Percentiles rank a stretch among this genome's conserved stretches.
Evolutionary conservation across 2,113 vertebrate genomes (phyloP).

Genomic region (Copsychus sechellarum): DNA sequence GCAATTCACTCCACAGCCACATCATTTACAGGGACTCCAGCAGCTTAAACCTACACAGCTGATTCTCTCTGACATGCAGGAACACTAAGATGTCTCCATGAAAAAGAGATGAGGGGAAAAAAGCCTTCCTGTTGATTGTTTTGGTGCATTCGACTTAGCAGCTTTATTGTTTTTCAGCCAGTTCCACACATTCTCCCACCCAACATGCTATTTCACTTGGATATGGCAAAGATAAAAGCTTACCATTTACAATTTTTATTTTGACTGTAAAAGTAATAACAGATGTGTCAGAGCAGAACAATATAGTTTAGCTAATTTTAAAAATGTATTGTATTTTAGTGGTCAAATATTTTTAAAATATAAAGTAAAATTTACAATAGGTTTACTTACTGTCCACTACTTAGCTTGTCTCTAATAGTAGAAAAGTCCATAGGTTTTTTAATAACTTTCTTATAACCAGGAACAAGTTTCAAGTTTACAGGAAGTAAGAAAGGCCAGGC

Average conservation of each 20-base stretch:
- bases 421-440: conserved; percentile 99
- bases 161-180: background rate
- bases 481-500: conserved; percentile 98
- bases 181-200: background rate
- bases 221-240: background rate
- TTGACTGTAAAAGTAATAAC: background rate
- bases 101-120: background rate
- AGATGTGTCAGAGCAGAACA: background rate
- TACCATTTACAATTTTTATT: background rate
- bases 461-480: conserved; percentile 97
- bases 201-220: background rate
- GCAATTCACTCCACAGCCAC: background rate
- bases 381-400: conserved; percentile 89
- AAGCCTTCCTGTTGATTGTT: background rate
- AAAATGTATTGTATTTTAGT: background rate
- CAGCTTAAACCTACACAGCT: background rate
- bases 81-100: background rate
- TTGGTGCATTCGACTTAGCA: background rate
- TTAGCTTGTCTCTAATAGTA: conserved; percentile 96
- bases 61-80: background rate
- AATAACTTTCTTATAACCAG: conserved; percentile 97
- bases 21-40: background rate
- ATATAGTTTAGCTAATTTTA: background rate
- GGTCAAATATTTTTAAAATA: background rate
- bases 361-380: background rate